Percentiles rank a stretch among this genome's conserved stretches.
Conservation (phyloP, 2,113 vertebrate species). For the Hippocampus guttulatus region DNA sequence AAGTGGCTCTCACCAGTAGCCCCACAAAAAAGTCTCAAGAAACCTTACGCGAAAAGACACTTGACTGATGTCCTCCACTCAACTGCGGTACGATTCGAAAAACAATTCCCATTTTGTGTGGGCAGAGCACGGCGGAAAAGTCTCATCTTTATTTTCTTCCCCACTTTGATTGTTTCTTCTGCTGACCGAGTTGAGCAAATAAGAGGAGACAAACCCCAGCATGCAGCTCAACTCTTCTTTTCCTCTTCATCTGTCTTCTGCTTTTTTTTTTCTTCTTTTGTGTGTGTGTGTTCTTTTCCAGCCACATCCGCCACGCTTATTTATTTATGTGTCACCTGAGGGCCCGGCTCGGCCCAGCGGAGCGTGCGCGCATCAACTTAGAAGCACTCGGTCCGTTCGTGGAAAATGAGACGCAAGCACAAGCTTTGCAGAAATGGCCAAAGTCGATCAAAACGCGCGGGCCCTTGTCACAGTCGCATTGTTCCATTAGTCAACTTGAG, state of each 20-base stretch:
- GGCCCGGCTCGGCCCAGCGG: background rate
- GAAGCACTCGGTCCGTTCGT: background rate
- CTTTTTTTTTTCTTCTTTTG: background rate
- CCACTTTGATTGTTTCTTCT: background rate
- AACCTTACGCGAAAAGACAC: no score
- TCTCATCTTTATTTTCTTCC: background rate
- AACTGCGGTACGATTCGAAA: background rate
- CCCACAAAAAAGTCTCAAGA: no score
- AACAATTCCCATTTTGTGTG: background rate
- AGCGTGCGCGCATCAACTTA: conserved; percentile 1
- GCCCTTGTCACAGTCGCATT: background rate
- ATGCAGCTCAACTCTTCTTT: conserved; percentile 5
- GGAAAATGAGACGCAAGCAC: conserved; percentile 1
- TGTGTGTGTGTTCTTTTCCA: background rate
- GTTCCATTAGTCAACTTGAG: background rate
- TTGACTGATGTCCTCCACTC: background rate
- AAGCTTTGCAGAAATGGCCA: background rate
- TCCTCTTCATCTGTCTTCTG: conserved; percentile 5
- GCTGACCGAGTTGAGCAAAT: background rate
- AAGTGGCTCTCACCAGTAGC: no score
- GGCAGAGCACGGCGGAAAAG: background rate
- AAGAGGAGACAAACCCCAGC: conserved; percentile 4
- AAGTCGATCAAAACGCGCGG: background rate
- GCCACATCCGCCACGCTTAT: conserved; percentile 5
- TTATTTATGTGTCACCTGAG: conserved; percentile 9